Evolutionary conservation across 2,797 vertebrate species (phyloP).

Genomic region (Neosilurus hyrtlii): DNA sequence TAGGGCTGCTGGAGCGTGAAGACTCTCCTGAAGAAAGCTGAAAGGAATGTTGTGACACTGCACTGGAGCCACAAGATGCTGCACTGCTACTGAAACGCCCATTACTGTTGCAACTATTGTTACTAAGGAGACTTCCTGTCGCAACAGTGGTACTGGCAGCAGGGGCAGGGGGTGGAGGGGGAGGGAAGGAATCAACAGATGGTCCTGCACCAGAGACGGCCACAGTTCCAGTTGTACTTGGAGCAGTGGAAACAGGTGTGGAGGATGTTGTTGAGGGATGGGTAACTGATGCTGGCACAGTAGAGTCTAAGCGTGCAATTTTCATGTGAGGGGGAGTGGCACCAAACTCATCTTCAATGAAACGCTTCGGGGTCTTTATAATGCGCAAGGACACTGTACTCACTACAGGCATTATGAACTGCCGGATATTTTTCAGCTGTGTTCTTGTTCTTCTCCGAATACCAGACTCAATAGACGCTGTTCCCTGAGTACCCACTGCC

Average conservation of each 20-base stretch:
- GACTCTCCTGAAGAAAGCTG: slow-evolving; percentile 96
- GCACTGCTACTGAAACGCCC: slow-evolving; percentile 83
- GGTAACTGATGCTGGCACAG: slow-evolving; percentile 68
- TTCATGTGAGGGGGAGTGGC: slow-evolving; percentile 83
- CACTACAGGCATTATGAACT: slow-evolving; percentile 99
- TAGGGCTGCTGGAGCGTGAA: slow-evolving; percentile 94
- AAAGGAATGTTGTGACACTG: slow-evolving; percentile 92
- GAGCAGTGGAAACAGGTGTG: slow-evolving; percentile 60
- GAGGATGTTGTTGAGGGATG: slow-evolving; percentile 47
- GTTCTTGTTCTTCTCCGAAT: slow-evolving; percentile 82
- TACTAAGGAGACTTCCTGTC: slow-evolving; percentile 66
- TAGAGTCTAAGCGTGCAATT: slow-evolving; percentile 84
- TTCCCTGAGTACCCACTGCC: slow-evolving; percentile 77
- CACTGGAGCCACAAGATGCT: slow-evolving; percentile 92
- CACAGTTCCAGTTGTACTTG: slow-evolving; percentile 58
- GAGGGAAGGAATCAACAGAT: slow-evolving; percentile 63
- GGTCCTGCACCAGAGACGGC: slow-evolving; percentile 56
- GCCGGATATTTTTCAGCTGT: slow-evolving; percentile 93
- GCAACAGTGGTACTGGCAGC: slow-evolving; percentile 37
- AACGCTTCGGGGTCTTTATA: slow-evolving; percentile 96
- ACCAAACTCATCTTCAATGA: slow-evolving; percentile 96
- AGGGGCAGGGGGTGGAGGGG: slow-evolving; percentile 65
- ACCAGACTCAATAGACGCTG: slow-evolving; percentile 64
- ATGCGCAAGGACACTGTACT: slow-evolving; percentile 94
- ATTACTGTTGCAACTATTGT: slow-evolving; percentile 64